phyloP scores from a whole-genome alignment of 2,113 vertebrate species.

The Coturnix japonica region DNA sequence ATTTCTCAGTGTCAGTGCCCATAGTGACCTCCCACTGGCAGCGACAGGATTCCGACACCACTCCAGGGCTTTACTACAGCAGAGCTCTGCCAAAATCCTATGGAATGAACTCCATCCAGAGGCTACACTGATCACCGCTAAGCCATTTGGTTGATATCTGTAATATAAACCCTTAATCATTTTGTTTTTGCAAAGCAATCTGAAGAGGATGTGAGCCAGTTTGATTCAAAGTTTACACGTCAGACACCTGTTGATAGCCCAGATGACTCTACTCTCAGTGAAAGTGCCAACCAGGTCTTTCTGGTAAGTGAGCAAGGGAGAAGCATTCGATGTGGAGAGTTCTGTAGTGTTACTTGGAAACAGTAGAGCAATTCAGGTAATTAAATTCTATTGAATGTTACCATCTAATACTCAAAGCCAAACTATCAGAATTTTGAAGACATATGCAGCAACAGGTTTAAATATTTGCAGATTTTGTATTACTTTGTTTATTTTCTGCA shows the following conservation, averaged over 20 bases:
- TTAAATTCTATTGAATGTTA: neutral
- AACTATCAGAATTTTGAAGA: neutral
- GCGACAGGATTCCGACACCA: slow-evolving; percentile 60
- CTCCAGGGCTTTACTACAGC: slow-evolving; percentile 67
- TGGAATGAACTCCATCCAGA: slow-evolving; percentile 65
- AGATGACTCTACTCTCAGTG: slow-evolving; percentile 96
- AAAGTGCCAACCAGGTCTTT: slow-evolving; percentile 99
- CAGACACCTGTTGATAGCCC: slow-evolving; percentile 98
- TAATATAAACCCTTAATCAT: slow-evolving; percentile 68
- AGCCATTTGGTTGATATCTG: slow-evolving; percentile 65
- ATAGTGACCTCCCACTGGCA: slow-evolving; percentile 62
- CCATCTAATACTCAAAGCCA: neutral
- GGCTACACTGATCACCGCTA: slow-evolving; percentile 48
- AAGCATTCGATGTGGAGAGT: neutral
- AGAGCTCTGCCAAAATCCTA: slow-evolving; percentile 65
- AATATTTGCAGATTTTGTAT: neutral
- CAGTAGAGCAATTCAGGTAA: neutral
- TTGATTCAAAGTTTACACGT: slow-evolving; percentile 99
- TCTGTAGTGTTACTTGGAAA: neutral
- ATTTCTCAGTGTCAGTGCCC: slow-evolving; percentile 66
- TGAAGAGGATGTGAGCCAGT: slow-evolving; percentile 98
- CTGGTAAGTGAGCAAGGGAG: slow-evolving; percentile 81
- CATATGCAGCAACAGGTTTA: neutral
- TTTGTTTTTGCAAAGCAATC: slow-evolving; percentile 90
- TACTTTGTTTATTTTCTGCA: neutral